Conservation (phyloP, 2,888 invertebrate genomes). For the Diabrotica balteata region DNA sequence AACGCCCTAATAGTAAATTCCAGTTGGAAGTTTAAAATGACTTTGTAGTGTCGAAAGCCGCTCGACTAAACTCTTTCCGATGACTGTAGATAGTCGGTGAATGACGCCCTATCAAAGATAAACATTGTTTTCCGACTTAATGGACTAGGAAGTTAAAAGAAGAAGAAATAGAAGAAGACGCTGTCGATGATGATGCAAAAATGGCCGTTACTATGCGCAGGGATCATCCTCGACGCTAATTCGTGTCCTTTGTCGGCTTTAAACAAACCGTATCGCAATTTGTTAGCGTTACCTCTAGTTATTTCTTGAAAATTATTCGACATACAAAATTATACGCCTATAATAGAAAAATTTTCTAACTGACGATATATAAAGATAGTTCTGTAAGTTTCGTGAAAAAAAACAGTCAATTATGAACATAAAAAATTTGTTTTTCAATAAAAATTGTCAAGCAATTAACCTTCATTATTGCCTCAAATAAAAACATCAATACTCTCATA, state of each 20-base stretch:
- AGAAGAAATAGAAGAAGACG: constrained; percentile 14
- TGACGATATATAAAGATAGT: no score
- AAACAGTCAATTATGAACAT: no score
- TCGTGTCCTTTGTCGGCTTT: constrained; percentile 16
- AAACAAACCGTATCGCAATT: constrained; percentile 6
- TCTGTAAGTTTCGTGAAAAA: no score
- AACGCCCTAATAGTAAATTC: background rate
- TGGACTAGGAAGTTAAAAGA: constrained; percentile 24
- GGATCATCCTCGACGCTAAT: constrained; percentile 7
- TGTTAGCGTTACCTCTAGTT: constrained; percentile 6
- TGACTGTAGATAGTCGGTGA: constrained; percentile 12
- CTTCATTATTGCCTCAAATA: no score
- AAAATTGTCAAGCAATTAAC: no score
- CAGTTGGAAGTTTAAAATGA: no score
- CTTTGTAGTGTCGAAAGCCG: background rate
- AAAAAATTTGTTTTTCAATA: no score
- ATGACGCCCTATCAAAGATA: constrained; percentile 22
- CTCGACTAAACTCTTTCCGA: constrained; percentile 1
- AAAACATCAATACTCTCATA: no score
- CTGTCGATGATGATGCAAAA: constrained; percentile 19
- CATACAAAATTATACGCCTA: background rate
- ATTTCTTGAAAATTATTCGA: background rate
- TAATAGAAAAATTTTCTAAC: no score
- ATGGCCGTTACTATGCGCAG: constrained; percentile 17
- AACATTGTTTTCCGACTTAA: constrained; percentile 27